phyloP scores from a whole-genome alignment of 2,888 invertebrate species.

The Ctenicera cuprea region DNA sequence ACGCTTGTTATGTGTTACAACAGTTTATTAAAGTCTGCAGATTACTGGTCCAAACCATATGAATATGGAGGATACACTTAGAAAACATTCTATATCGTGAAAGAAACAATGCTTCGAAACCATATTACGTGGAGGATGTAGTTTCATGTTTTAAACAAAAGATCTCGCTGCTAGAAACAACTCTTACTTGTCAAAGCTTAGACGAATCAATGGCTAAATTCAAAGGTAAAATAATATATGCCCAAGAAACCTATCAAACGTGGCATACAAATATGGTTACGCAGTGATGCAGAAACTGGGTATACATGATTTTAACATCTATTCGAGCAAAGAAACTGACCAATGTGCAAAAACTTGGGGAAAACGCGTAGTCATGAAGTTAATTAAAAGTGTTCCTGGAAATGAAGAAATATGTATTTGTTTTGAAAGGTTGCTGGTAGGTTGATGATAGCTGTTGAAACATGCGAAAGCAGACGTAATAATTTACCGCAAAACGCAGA shows the following conservation, averaged over 20 bases:
- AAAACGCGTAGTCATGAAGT: neutral
- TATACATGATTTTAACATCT: neutral
- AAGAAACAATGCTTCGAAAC: neutral
- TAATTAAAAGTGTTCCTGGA: neutral
- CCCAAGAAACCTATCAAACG: slow-evolving; percentile 2
- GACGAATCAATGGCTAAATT: slow-evolving; percentile 18
- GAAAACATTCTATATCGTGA: neutral
- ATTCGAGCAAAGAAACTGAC: neutral
- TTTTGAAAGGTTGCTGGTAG: slow-evolving; percentile 7
- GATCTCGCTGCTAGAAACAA: neutral
- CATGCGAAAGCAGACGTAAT: neutral
- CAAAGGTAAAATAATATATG: slow-evolving; percentile 26
- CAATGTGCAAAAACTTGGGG: neutral
- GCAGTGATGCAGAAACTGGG: neutral
- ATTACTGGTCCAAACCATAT: neutral
- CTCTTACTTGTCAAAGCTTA: neutral
- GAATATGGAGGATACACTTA: neutral
- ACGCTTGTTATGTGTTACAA: neutral
- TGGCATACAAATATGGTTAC: slow-evolving; percentile 17
- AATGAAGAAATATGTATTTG: neutral
- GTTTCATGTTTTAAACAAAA: neutral
- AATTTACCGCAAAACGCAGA: neutral
- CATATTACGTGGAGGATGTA: neutral
- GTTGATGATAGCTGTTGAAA: neutral
- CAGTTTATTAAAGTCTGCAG: neutral